Evolutionary conservation across 2,797 vertebrate species (phyloP).

Genomic region (Schizopygopsis malacanthus): DNA sequence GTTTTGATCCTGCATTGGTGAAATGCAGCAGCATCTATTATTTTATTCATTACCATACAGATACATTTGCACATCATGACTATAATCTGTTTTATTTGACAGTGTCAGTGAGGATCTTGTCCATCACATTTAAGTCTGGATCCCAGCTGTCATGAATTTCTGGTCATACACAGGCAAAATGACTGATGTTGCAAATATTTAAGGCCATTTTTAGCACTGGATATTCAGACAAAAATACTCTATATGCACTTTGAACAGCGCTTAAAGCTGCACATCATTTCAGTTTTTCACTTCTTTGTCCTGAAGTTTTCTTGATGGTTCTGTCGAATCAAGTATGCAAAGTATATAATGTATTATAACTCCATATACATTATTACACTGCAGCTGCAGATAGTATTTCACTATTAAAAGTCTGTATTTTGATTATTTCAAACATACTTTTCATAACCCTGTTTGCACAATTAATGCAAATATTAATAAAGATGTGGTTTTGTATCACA

Average conservation of each 20-base stretch:
- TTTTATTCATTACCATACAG: constrained; percentile 1
- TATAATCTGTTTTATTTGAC: constrained; percentile 9
- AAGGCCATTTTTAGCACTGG: neutral
- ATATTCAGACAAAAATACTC: constrained; percentile 2
- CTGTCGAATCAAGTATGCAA: constrained; percentile 2
- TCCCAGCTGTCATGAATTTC: neutral
- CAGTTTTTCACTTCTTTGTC: neutral
- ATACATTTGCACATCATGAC: neutral
- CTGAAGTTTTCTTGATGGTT: neutral
- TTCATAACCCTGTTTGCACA: constrained; percentile 40
- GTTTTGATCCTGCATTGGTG: neutral
- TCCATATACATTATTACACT: neutral
- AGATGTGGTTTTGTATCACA: constrained; percentile 31
- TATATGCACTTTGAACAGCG: constrained; percentile 15
- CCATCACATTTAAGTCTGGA: neutral
- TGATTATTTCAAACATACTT: neutral
- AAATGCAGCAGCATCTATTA: neutral
- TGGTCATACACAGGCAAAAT: constrained; percentile 11
- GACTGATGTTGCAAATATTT: constrained; percentile 18
- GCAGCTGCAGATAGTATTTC: neutral
- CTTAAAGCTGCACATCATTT: constrained; percentile 6
- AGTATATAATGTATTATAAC: neutral
- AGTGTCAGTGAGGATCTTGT: neutral
- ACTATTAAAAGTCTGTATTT: neutral
- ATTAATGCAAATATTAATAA: constrained; percentile 35